Evolutionary conservation across 92 coral and sea anemone species (phyloP).

Genomic region (Micromussa lordhowensis): DNA sequence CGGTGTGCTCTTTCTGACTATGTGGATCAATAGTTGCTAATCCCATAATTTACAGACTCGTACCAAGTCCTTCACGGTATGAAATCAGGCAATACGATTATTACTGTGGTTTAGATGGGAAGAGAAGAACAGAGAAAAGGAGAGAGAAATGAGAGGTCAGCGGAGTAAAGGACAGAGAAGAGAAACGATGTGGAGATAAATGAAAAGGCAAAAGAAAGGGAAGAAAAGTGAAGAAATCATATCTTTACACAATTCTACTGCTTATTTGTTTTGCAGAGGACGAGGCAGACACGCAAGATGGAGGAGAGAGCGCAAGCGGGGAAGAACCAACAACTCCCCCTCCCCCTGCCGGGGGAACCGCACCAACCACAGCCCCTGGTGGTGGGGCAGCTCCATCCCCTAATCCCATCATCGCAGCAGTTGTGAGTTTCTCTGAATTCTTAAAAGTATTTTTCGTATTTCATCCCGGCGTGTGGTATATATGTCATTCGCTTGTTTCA

Average conservation of each 20-base stretch:
- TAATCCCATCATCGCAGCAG: constrained; percentile 22
- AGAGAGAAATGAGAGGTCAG: not conserved
- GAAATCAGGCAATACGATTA: too few relatives aligned
- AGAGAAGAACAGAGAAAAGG: not conserved
- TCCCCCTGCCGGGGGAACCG: not conserved
- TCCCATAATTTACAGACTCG: too few relatives aligned
- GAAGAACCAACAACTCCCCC: constrained; percentile 41
- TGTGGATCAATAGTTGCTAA: too few relatives aligned
- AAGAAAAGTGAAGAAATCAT: not conserved
- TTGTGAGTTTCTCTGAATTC: not conserved
- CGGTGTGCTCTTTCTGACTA: too few relatives aligned
- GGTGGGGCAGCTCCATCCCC: constrained; percentile 21
- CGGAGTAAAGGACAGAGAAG: not conserved
- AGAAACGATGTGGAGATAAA: not conserved
- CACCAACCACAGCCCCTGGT: constrained; percentile 20
- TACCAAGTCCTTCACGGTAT: too few relatives aligned
- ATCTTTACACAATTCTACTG: not conserved
- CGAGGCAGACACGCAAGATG: constrained; percentile 11
- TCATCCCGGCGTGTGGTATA: too few relatives aligned
- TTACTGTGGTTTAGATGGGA: too few relatives aligned
- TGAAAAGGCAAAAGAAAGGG: not conserved
- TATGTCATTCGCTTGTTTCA: not conserved
- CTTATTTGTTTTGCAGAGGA: not conserved
- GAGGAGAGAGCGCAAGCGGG: constrained; percentile 22
- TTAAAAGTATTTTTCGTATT: too few relatives aligned